A percentile compares a stretch with the other conserved stretches of the same genome.
Evolutionary conservation across 2,797 vertebrate species (phyloP).

Genomic region (Molossus alvarezi): DNA sequence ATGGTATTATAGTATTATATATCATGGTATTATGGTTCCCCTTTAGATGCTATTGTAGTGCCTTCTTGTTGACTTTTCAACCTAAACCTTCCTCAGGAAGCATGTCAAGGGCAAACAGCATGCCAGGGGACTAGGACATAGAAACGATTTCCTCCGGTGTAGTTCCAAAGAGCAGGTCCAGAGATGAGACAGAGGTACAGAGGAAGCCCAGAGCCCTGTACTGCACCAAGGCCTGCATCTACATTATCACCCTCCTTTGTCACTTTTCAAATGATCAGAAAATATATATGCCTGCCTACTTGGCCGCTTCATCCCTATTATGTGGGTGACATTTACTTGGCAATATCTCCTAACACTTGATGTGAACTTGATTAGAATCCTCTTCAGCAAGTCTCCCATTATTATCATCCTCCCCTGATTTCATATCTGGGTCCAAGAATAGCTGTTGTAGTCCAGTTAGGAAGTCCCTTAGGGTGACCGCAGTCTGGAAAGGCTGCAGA

Average conservation of each 20-base stretch:
- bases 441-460: not conserved
- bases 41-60: not conserved
- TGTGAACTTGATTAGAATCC: not conserved
- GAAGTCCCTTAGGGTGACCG: not conserved
- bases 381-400: not conserved
- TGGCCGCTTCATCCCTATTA: not conserved
- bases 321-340: not conserved
- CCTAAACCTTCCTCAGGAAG: not conserved
- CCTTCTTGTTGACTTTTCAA: conserved; percentile 28
- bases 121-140: not conserved
- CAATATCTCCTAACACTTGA: not conserved
- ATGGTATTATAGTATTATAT: not conserved
- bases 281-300: not conserved
- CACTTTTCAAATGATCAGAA: not conserved
- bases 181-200: not conserved
- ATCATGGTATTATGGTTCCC: not conserved
- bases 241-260: not conserved
- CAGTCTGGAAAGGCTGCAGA: not conserved
- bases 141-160: not conserved
- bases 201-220: not conserved
- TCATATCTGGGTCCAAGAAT: not conserved
- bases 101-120: not conserved
- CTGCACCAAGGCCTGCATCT: not conserved
- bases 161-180: not conserved
- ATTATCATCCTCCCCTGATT: not conserved